These are phyloP conservation scores for Dysmachus trigonus DNA, from an alignment of 2,888 invertebrate species.

Conservation along the genomic window DNA sequence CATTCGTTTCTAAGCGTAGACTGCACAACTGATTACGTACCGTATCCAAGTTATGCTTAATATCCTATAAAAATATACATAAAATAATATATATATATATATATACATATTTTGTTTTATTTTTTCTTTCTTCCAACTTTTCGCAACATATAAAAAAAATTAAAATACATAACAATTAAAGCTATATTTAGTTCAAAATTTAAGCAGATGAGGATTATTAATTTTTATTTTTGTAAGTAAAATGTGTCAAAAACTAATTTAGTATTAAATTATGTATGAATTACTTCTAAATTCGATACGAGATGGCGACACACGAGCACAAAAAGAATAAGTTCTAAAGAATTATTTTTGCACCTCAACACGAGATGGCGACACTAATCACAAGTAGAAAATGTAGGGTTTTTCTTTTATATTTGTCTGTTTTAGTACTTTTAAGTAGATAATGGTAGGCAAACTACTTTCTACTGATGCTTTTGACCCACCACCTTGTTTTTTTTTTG, in stretches of 20 bases:
- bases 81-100: background rate
- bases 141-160: too few species aligned
- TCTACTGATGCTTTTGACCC: background rate
- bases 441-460: background rate
- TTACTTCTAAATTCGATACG: background rate
- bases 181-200: too few species aligned
- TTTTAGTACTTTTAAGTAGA: background rate
- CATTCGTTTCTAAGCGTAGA: slow-evolving; percentile 61
- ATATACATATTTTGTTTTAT: too few species aligned
- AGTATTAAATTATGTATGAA: too few species aligned
- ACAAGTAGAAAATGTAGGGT: background rate
- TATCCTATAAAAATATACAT: slow-evolving; percentile 56
- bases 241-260: too few species aligned
- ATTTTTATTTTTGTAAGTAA: too few species aligned
- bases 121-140: too few species aligned
- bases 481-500: too few species aligned
- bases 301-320: background rate
- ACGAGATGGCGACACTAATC: background rate
- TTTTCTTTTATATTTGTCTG: background rate
- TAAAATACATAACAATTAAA: too few species aligned
- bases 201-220: too few species aligned
- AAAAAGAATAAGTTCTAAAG: background rate
- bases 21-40: slow-evolving; percentile 61
- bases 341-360: background rate
- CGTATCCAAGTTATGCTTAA: slow-evolving; percentile 63